Conservation (phyloP, 1,140 invertebrate genomes). For the Meloidogyne chitwoodi region DNA sequence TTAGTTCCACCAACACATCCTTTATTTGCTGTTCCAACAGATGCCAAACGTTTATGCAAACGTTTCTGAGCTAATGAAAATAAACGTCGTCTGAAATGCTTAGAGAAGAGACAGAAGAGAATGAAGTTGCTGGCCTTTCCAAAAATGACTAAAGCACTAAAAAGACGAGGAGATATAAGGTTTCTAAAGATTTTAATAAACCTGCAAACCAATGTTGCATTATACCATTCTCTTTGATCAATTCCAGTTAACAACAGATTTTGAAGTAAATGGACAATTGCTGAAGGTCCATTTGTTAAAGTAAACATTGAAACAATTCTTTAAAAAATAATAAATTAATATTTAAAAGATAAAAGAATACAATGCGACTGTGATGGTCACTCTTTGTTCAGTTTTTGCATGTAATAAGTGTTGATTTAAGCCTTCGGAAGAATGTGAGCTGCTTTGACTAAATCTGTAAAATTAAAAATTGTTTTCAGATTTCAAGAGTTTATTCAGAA, state of each 20-base stretch:
- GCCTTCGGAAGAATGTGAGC: conserved; percentile 27
- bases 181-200: background rate
- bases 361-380: conserved; percentile 54
- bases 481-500: no score
- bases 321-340: background rate
- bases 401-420: conserved; percentile 37
- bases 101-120: conserved; percentile 56
- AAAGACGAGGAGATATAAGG: conserved; percentile 5
- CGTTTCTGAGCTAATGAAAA: conserved; percentile 54
- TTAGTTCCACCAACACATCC: background rate
- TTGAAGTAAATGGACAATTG: conserved; percentile 50
- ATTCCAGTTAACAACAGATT: conserved; percentile 19
- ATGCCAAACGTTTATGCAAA: conserved; percentile 34
- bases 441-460: conserved; percentile 15
- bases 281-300: conserved; percentile 55
- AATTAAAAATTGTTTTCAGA: no score
- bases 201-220: conserved; percentile 33
- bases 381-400: conserved; percentile 50
- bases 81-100: conserved; percentile 51
- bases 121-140: conserved; percentile 58
- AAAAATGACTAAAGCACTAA: conserved; percentile 52
- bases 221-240: conserved; percentile 27
- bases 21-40: conserved; percentile 2
- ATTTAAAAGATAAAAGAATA: background rate
- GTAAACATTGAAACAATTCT: conserved; percentile 56